Evolutionary conservation across 2,113 vertebrate species (phyloP).

Genomic region (Campylorhamphus procurvoides): DNA sequence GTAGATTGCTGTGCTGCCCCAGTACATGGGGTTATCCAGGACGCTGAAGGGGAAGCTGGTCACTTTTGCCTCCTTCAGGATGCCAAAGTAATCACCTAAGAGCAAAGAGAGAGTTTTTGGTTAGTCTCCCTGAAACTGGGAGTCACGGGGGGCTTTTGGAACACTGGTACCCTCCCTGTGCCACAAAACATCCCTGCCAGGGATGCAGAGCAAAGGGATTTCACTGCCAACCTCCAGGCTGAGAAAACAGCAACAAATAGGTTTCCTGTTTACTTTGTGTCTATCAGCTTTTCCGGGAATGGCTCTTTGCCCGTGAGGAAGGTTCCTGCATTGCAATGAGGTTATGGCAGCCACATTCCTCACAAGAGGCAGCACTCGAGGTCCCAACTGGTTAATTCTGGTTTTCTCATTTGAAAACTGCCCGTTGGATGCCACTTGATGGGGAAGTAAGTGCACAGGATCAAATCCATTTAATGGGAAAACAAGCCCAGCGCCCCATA

Average conservation of each 20-base stretch:
- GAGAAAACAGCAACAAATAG: background rate
- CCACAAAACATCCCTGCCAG: background rate
- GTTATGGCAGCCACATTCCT: background rate
- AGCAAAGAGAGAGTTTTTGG: background rate
- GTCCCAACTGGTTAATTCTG: background rate
- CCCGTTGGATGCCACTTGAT: background rate
- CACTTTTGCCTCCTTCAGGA: slow-evolving; percentile 91
- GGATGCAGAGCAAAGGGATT: background rate
- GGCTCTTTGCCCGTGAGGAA: background rate
- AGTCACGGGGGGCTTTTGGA: rapidly evolving
- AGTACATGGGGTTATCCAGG: slow-evolving; percentile 96
- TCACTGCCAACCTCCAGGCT: background rate
- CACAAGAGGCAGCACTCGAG: background rate
- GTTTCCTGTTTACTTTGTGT: background rate
- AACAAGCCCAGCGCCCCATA: background rate
- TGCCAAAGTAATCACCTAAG: slow-evolving; percentile 94
- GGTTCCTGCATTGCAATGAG: background rate
- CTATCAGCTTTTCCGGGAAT: background rate
- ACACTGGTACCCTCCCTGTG: rapidly evolving
- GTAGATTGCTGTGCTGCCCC: slow-evolving; percentile 92
- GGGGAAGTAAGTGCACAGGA: background rate
- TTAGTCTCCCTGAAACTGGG: background rate
- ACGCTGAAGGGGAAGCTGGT: slow-evolving; percentile 90
- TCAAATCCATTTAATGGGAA: slow-evolving; percentile 22
- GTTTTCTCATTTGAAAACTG: background rate